These are phyloP conservation scores for Trichonephila clavipes DNA, from an alignment of 1,140 invertebrate genomes.

Conservation along the genomic window DNA sequence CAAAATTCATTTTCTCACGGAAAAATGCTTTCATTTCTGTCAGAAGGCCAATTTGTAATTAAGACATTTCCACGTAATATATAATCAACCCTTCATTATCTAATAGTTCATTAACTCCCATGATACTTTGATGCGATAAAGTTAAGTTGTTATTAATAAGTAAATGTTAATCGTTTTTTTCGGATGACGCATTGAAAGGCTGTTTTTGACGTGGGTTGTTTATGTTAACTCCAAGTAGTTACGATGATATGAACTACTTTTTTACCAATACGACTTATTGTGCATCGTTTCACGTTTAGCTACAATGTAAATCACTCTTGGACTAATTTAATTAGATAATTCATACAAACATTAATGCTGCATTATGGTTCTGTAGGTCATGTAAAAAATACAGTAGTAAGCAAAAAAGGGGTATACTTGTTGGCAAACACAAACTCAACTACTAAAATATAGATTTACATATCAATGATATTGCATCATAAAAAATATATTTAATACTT, in stretches of 20 bases:
- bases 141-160: background rate
- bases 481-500: no score
- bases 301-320: background rate
- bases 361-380: background rate
- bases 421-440: background rate
- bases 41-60: background rate
- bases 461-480: no score
- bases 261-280: background rate
- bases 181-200: background rate
- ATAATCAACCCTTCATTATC: background rate
- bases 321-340: background rate
- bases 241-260: background rate
- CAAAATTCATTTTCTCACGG: background rate
- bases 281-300: background rate
- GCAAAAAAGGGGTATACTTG: background rate
- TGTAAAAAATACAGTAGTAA: background rate
- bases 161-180: background rate
- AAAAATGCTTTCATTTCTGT: background rate
- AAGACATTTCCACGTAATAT: background rate
- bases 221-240: background rate
- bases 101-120: slow-evolving; percentile 12
- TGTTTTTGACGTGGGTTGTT: background rate
- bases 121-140: background rate
- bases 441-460: background rate
- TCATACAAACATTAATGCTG: background rate